phyloP scores from a whole-genome alignment of 2,113 vertebrate genomes.

The Ptilorrhoa leucosticta region DNA sequence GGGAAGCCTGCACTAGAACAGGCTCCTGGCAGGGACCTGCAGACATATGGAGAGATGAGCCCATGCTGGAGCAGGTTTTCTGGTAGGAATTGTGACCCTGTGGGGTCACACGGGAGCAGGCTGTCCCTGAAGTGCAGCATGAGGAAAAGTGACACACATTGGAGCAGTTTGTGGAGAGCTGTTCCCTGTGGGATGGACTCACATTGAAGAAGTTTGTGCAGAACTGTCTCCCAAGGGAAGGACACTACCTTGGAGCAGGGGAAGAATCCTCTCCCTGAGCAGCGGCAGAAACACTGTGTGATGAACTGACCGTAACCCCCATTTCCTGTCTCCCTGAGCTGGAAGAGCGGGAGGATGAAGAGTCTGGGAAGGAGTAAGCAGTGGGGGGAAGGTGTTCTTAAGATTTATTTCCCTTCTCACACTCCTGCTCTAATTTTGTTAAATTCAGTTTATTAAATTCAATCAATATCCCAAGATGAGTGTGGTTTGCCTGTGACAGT shows the following conservation, averaged over 20 bases:
- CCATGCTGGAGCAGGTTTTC: not conserved
- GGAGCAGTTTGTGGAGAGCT: not conserved
- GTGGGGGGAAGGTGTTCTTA: not conserved
- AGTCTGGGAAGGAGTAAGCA: not conserved
- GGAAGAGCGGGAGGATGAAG: not conserved
- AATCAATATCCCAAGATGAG: not conserved
- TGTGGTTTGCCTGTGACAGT: not conserved
- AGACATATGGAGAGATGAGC: not conserved
- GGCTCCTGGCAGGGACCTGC: not conserved
- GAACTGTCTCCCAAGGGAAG: not conserved
- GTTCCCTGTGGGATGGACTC: not conserved
- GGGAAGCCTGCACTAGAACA: not conserved
- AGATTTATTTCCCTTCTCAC: not conserved
- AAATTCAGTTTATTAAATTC: not conserved
- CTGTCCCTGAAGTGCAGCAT: not conserved
- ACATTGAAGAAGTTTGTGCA: not conserved
- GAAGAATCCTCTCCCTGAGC: not conserved
- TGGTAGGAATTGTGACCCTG: not conserved
- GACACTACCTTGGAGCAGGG: not conserved
- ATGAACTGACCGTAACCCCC: fast-evolving
- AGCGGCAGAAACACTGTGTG: not conserved
- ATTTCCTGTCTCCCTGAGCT: not conserved
- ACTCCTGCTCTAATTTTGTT: not conserved
- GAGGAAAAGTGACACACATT: not conserved
- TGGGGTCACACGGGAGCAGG: not conserved